Base-by-base conservation (phyloP, 2,888 invertebrate genomes). In the Philereme vetulata region DNA sequence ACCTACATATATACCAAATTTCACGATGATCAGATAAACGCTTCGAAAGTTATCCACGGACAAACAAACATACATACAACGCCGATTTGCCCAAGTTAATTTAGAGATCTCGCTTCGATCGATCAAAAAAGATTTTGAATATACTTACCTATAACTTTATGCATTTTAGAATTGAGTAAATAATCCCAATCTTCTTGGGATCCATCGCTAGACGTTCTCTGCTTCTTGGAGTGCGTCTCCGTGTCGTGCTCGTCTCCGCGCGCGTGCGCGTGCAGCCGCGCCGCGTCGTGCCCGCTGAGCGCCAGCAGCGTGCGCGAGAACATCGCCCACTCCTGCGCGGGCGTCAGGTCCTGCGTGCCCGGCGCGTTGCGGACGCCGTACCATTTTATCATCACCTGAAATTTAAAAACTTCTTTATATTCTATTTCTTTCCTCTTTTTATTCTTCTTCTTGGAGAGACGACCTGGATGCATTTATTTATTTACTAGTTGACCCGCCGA, bases 291-390 rank as follows among this genome's bases (percentile, higher is more conserved):
- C 7, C 97, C 97, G 54, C 96, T 89, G 38, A 96, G 81, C 73
- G 95, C 93, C 65, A 91, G 85, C 1, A 94, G 78, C 21, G 93
- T 82, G 45, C 92, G 81, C 32, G 93, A 93, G 83, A 98, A 98
- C 82, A 96, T 94, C 5, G 94, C 89, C 97, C 97, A 97, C 81
- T 98, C 97, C 71, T 96, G 95, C 60, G 94, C 93, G 0, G 94
- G 93, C 6, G 95, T 95, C 34, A 96, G 93, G 77, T 97, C 95
- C 68, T 95, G 94, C 0, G 96, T 95, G 1, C 98, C 98, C 0
- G 98, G 97, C 0, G 97, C 96, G 92, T 98, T 98, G 63, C 97
- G 93, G 0, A 95, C 94, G 0, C 96, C 95, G 82, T 98, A 98
- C 98, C 98, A 98, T 76, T 96, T 95, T 51, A 95, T 94, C 56